Evolutionary conservation across 1,140 invertebrate genomes (phyloP).

Genomic region (Schlechtendalia chinensis): DNA sequence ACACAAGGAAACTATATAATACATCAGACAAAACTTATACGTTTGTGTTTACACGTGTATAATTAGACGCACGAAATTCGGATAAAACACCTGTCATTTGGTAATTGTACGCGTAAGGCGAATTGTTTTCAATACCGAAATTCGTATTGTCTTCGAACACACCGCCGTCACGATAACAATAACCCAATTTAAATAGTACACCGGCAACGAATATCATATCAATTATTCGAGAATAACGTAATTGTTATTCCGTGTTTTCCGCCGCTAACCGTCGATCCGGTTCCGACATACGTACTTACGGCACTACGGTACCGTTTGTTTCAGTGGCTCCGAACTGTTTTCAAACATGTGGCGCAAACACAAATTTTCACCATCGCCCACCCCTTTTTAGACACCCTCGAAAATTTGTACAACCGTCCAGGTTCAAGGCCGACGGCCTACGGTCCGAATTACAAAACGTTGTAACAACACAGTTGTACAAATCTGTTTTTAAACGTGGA

Average conservation of each 20-base stretch:
- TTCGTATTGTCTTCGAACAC: conserved; percentile 1
- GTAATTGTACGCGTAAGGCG: conserved; percentile 7
- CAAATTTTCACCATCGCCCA: too few relatives aligned
- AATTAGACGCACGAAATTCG: neutral
- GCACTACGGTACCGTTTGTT: too few relatives aligned
- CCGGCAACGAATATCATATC: conserved; percentile 21
- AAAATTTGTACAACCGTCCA: too few relatives aligned
- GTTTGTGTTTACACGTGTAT: conserved; percentile 23
- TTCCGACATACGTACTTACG: too few relatives aligned
- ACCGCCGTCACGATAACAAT: neutral
- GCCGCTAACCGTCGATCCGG: conserved; percentile 11
- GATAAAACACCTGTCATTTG: conserved; percentile 1
- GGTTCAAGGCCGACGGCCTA: too few relatives aligned
- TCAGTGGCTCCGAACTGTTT: too few relatives aligned
- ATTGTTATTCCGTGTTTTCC: neutral
- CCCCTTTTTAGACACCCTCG: too few relatives aligned
- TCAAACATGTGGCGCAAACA: too few relatives aligned
- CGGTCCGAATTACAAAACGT: too few relatives aligned
- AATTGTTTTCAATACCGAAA: conserved; percentile 33
- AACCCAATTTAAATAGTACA: conserved; percentile 17
- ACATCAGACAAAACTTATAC: neutral
- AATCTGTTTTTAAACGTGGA: too few relatives aligned
- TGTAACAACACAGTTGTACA: too few relatives aligned
- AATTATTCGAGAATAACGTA: neutral
- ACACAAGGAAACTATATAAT: neutral